These are phyloP conservation scores for Petrolisthes cinctipes DNA, from an alignment of 2,888 invertebrate genomes.

Conservation along the genomic window DNA sequence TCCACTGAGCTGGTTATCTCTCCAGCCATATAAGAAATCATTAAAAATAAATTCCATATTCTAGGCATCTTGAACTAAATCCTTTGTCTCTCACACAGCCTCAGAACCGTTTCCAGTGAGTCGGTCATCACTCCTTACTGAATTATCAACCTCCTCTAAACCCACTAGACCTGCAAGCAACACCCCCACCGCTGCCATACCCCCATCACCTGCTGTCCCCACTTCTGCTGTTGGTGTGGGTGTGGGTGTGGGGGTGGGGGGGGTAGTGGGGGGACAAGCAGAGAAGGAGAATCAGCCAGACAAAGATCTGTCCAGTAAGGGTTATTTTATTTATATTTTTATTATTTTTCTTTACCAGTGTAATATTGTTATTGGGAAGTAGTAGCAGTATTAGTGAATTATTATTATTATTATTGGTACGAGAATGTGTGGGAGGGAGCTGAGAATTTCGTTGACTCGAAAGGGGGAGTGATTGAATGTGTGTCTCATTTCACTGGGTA, in stretches of 20 bases:
- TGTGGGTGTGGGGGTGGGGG: background rate
- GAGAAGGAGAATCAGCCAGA: slow-evolving; percentile 66
- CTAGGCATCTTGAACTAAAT: too few species aligned
- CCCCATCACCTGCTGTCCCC: slow-evolving; percentile 35
- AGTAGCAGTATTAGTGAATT: background rate
- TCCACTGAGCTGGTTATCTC: too few species aligned
- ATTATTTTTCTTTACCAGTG: background rate
- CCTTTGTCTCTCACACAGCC: slow-evolving; percentile 70
- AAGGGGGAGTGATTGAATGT: too few species aligned
- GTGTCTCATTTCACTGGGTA: too few species aligned
- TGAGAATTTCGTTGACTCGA: too few species aligned
- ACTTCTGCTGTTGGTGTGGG: background rate
- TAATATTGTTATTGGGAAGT: slow-evolving; percentile 2
- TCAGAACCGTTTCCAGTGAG: slow-evolving; percentile 90
- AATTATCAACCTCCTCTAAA: slow-evolving; percentile 68
- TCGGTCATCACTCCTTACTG: slow-evolving; percentile 74
- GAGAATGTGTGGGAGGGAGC: too few species aligned
- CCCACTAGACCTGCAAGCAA: slow-evolving; percentile 65
- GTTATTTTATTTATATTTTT: background rate
- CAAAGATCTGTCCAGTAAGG: slow-evolving; percentile 86
- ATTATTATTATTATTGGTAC: background rate
- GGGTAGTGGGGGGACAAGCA: slow-evolving; percentile 45
- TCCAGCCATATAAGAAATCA: too few species aligned
- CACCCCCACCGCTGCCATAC: slow-evolving; percentile 43
- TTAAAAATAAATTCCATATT: too few species aligned